phyloP scores from a whole-genome alignment of 2,888 invertebrate genomes.

The Thera britannica region DNA sequence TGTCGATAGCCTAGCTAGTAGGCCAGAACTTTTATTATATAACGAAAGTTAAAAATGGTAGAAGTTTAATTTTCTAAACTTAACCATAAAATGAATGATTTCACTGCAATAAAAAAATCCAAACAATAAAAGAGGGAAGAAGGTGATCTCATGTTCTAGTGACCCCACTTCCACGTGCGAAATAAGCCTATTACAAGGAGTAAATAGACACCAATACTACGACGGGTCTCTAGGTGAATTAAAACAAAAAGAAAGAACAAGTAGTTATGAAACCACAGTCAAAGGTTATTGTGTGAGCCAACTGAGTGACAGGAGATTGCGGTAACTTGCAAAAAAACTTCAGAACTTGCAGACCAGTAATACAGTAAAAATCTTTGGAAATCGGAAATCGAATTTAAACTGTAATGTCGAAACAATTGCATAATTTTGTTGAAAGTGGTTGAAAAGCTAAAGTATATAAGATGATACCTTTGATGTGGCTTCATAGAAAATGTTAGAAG shows the following conservation, averaged over 20 bases:
- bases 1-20: background rate
- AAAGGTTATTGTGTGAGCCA: constrained; percentile 4
- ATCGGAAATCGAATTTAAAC: background rate
- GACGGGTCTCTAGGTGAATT: constrained; percentile 19
- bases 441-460: background rate
- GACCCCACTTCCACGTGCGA: constrained; percentile 13
- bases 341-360: background rate
- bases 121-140: no score
- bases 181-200: constrained; percentile 1
- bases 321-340: background rate
- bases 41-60: background rate
- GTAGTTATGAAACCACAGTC: constrained; percentile 2
- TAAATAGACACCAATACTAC: constrained; percentile 19
- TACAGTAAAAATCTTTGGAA: background rate
- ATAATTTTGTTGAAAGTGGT: no score
- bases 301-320: background rate
- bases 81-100: no score
- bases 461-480: constrained; percentile 9
- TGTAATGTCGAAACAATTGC: background rate
- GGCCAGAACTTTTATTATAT: background rate
- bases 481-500: constrained; percentile 11
- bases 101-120: background rate
- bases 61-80: background rate
- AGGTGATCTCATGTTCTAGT: background rate
- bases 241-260: constrained; percentile 4